phyloP scores from a whole-genome alignment of 2,888 invertebrate species.

The Cephus nigrinus region DNA sequence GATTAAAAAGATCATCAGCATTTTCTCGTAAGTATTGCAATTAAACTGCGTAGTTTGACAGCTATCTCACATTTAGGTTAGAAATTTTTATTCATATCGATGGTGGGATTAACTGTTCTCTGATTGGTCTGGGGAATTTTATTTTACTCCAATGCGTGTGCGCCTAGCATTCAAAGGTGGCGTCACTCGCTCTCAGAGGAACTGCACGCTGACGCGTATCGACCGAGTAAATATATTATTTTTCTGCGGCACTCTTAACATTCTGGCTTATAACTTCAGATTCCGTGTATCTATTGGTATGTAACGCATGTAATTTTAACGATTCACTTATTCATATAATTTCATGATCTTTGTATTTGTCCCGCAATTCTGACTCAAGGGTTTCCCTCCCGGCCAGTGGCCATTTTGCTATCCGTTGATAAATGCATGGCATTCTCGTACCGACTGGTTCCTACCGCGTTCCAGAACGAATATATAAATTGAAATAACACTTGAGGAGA shows the following conservation, averaged over 20 bases:
- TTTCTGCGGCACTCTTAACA: conserved; percentile 19
- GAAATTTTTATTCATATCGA: conserved; percentile 6
- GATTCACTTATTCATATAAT: not conserved
- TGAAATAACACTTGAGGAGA: conserved; percentile 3
- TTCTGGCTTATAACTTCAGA: not conserved
- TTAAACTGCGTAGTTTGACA: not conserved
- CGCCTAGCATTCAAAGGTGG: conserved; percentile 20
- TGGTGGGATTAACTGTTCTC: not conserved
- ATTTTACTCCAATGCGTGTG: not conserved
- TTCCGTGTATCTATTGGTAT: conserved; percentile 1
- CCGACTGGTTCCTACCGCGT: conserved; percentile 58
- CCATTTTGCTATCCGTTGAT: conserved; percentile 67
- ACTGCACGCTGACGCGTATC: conserved; percentile 49
- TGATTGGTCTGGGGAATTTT: conserved; percentile 11
- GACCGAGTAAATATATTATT: conserved; percentile 53
- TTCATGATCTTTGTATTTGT: not conserved
- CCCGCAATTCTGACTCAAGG: not conserved
- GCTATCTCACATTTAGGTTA: conserved; percentile 7
- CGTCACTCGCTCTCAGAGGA: conserved; percentile 44
- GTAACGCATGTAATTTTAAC: not conserved
- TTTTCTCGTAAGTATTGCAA: conserved; percentile 17
- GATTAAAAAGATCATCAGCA: conserved; percentile 40
- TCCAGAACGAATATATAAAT: conserved; percentile 27
- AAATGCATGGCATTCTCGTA: conserved; percentile 63
- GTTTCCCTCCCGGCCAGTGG: conserved; percentile 35